A percentile compares a stretch with the other conserved stretches of the same genome.
Conservation (phyloP, 2,888 invertebrate genomes). For the Hyposoter dolosus region DNA sequence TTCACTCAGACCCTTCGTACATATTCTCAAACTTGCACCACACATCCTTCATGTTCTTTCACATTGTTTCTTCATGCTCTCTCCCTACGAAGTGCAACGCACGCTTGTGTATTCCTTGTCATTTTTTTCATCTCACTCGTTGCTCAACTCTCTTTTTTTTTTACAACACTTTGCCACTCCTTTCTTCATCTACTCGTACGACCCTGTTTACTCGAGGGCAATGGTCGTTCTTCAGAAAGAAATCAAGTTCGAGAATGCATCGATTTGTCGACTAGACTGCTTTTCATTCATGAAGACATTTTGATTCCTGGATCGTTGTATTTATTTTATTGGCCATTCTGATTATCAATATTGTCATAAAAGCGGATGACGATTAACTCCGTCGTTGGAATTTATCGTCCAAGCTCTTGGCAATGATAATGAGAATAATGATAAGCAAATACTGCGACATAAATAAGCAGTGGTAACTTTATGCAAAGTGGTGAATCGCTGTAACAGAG, state of each 20-base stretch:
- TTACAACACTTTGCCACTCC: slow-evolving; percentile 40
- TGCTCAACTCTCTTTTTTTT: slow-evolving; percentile 34
- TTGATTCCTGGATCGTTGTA: background rate
- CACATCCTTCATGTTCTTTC: slow-evolving; percentile 45
- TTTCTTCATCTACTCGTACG: slow-evolving; percentile 7
- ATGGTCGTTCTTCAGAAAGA: background rate
- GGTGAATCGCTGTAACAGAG: slow-evolving; percentile 5
- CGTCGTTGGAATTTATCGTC: background rate
- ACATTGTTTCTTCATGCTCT: slow-evolving; percentile 56
- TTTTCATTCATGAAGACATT: background rate
- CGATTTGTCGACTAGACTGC: background rate
- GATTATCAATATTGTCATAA: background rate
- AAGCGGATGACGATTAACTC: background rate
- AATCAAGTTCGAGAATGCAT: background rate
- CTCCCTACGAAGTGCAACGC: slow-evolving; percentile 44
- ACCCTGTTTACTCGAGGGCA: background rate
- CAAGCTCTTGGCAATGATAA: background rate
- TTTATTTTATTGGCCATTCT: background rate
- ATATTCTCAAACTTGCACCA: slow-evolving; percentile 42
- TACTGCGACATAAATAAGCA: background rate
- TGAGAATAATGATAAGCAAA: background rate
- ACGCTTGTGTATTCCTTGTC: background rate
- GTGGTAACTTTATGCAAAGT: background rate
- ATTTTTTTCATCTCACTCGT: slow-evolving; percentile 27
- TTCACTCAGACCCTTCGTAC: slow-evolving; percentile 35